Evolutionary conservation across 1,140 invertebrate species (phyloP), one percentile per base, ranked within the genome.

Genomic region (Pollicipes pollicipes): DNA sequence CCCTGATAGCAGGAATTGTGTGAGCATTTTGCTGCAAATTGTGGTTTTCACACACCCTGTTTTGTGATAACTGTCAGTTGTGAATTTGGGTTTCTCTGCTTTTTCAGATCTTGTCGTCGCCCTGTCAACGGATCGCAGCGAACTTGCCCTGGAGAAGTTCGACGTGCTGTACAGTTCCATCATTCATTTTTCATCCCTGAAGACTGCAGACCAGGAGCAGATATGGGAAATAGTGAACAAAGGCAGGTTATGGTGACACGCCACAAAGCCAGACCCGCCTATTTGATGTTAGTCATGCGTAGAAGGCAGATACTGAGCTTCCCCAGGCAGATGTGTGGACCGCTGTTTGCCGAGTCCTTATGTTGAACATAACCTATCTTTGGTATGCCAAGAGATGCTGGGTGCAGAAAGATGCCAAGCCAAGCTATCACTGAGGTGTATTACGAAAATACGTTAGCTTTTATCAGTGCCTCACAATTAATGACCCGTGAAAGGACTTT

Each of bases 191-290:
- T 66, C 64, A 21, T 27, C 64, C 3, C 27, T 66, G 64, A 66
- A 66, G 28, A 28, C n/a, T 8, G n/a, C 64, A 1, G 64, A 66
- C 17, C 64, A n/a, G 10, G 28, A 66, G 8, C 64, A 66, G n/a
- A 66, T 66, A 66, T 66, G 64, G 64, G 64, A 66, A 29, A 66
- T 24, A 8, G n/a, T 66, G 3, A 66, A 66, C 64, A 66, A 66
- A 29, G 64, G 64, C 28, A 29, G 3, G 6, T 64, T 24, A 4
- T 64, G 6, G 3, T 27, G 6, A 4, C 8, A 27, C 24, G 24
- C 24, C 63, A 6, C 24, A 26, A 4, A 26, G 6, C 24, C 24
- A 6, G 4, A 24, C 63, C 6, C 24, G 3, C 3, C 63, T 64
- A 4, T 26, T 69, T 69, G 4, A 24, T 26, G 24, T 68, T 24